Conservation (phyloP, 1,140 invertebrate genomes). For the Aphaenogaster ashmeadi region DNA sequence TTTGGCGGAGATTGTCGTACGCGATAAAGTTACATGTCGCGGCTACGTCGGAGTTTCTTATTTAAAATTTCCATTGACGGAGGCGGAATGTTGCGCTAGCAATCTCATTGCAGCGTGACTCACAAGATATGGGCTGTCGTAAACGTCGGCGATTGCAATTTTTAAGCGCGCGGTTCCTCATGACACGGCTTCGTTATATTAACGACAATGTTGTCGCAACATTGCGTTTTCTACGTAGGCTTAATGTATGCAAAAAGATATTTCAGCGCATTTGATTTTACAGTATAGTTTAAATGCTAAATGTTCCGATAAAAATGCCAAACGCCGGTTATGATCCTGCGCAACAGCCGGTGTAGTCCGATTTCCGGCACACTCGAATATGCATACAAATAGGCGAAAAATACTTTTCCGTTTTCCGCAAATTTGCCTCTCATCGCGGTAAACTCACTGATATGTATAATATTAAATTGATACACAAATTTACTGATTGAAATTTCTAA, state of each 20-base stretch:
- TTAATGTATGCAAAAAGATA: conserved; percentile 12
- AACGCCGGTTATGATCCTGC: conserved; percentile 27
- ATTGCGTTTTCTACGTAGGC: conserved; percentile 34
- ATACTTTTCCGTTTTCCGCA: not conserved
- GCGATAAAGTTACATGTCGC: conserved; percentile 38
- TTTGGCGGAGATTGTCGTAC: not conserved
- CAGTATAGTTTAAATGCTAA: conserved; percentile 22
- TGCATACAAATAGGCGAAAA: conserved; percentile 28
- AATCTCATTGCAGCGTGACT: conserved; percentile 19
- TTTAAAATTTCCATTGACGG: conserved; percentile 18
- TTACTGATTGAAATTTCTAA: conserved; percentile 30
- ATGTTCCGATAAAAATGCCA: conserved; percentile 30
- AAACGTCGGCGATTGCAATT: conserved; percentile 49
- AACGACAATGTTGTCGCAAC: conserved; percentile 41
- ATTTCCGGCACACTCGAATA: conserved; percentile 16
- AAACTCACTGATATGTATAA: not conserved
- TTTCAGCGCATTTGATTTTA: not conserved
- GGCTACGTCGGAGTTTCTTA: conserved; percentile 18
- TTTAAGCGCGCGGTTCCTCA: conserved; percentile 44
- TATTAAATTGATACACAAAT: conserved; percentile 20
- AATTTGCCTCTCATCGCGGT: not conserved
- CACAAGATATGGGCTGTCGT: not conserved
- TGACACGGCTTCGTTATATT: conserved; percentile 49
- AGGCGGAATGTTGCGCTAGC: conserved; percentile 11
- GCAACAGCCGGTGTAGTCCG: not conserved